phyloP scores from a whole-genome alignment of 2,113 vertebrate species.

The Otis tarda region DNA sequence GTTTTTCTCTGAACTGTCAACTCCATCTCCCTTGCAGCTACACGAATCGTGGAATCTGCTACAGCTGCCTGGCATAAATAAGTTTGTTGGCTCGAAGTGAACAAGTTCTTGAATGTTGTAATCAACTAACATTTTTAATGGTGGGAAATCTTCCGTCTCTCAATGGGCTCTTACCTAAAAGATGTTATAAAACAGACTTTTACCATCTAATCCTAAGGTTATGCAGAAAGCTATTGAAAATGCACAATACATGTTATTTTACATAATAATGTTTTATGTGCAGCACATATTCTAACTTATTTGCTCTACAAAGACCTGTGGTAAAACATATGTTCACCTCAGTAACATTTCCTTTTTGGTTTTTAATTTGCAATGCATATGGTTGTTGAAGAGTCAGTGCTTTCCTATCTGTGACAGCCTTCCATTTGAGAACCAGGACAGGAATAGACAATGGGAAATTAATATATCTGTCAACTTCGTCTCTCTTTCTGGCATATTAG shows the following conservation, averaged over 20 bases:
- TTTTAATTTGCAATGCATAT: neutral
- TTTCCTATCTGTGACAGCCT: neutral
- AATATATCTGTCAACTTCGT: slow-evolving; percentile 4
- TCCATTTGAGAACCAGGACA: neutral
- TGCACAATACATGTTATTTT: fast-evolving
- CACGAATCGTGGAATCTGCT: neutral
- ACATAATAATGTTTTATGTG: neutral
- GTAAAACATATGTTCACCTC: neutral
- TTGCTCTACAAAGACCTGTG: neutral
- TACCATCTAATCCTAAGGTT: neutral
- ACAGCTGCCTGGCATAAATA: neutral
- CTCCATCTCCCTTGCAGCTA: neutral
- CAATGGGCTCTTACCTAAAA: neutral
- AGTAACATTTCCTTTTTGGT: neutral
- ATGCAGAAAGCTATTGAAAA: neutral
- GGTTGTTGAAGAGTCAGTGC: neutral
- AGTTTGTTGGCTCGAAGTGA: neutral
- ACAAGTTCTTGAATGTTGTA: neutral
- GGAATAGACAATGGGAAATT: neutral
- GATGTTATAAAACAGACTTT: neutral
- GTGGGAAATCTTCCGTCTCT: neutral
- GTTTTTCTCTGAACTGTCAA: neutral
- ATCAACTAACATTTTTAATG: neutral
- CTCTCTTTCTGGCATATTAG: neutral
- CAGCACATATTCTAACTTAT: neutral